Base-by-base conservation (phyloP, 2,888 invertebrate genomes). In the Eustalomyia histrio region DNA sequence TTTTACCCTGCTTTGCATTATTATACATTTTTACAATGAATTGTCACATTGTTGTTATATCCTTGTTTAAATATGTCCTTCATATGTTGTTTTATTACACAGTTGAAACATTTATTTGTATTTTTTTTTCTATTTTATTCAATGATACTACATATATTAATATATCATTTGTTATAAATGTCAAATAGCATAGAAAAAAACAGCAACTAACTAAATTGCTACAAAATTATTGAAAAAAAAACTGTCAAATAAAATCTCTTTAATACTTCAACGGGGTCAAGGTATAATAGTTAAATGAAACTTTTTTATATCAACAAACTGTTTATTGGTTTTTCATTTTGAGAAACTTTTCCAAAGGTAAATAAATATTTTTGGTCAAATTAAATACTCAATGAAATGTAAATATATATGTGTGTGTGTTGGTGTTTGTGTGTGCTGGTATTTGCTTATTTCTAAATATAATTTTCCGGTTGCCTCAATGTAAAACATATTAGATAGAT, bases 21-120 rank as follows among this genome's bases (percentile, higher is more conserved):
- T 39, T 29, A 29, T 7, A 29, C 16, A 65, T 74, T 74, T 29
- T 29, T 6, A 6, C 10, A 58, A 57, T 57, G 33, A 57, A n/a
- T 65, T 74, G 64, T 43, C 73, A 73, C 39, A 16, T 65, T 65
- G 58, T 65, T 47, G 43, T 47, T n/a, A n/a, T 47, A 47, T 47
- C 43, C 43, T 47, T 47, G 43, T 47, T 14, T 47, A 47, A 47
- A 47, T 10, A 14, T 14, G n/a, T 47, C 43, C 39, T 39, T 47
- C 43, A 47, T n/a, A 47, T n/a, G 14, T 47, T 47, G 43, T 47
- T 47, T 47, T 47, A 47, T n/a, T 47, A n/a, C 43, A 39, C 39
- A 12, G 12, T 2, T 39, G 39, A 39, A 39, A 39, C 12, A 39
- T 39, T 39, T 39, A 29, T 29, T 39, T 35, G 8, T 35, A 35